Conservation (phyloP, 2,113 vertebrate species). For the Potamarius usumacintae region DNA sequence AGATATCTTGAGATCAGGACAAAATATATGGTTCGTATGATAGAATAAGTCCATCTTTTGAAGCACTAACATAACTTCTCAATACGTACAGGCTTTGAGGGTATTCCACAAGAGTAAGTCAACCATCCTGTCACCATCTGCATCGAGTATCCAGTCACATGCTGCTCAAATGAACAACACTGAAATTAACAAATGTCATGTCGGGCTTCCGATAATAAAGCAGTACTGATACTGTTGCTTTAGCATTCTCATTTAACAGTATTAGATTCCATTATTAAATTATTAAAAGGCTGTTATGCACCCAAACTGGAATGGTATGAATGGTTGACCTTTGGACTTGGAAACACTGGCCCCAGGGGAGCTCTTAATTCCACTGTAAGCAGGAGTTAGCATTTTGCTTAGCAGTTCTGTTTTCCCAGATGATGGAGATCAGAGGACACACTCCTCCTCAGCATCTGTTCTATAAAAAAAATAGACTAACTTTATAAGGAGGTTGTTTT, state of each 20-base stretch:
- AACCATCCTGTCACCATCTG: conserved; percentile 1
- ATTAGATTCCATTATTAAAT: not conserved
- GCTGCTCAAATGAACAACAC: conserved; percentile 10
- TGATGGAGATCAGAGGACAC: conserved; percentile 20
- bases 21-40: not conserved
- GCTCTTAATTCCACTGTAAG: conserved; percentile 4
- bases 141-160: not conserved
- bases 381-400: conserved; percentile 17
- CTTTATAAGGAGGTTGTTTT: conserved; percentile 1
- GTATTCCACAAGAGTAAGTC: conserved; percentile 27
- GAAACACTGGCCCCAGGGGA: conserved; percentile 25
- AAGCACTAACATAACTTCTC: not conserved
- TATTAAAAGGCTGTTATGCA: not conserved
- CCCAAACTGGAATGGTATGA: not conserved
- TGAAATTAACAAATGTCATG: conserved; percentile 11
- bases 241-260: not conserved
- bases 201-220: conserved; percentile 17
- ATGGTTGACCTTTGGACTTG: conserved; percentile 28
- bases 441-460: not conserved
- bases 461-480: not conserved
- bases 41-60: not conserved
- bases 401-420: conserved; percentile 46
- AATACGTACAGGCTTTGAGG: not conserved
- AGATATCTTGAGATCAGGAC: not conserved
- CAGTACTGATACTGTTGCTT: not conserved